phyloP scores from a whole-genome alignment of 2,797 vertebrate species.

The Sphenodon punctatus region DNA sequence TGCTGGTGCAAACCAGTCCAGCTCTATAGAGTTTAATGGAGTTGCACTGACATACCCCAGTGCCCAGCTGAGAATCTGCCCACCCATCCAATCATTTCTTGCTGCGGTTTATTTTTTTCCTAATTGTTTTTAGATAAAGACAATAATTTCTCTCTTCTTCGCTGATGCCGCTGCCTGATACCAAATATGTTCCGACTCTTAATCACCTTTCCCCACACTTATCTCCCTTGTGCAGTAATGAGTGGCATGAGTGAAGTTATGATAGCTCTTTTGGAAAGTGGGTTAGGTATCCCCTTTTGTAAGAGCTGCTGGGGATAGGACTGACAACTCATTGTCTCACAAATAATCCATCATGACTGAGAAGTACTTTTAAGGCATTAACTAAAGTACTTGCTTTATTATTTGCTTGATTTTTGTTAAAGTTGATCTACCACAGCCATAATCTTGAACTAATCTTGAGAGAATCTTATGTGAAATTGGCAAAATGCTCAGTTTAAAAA shows the following conservation, averaged over 20 bases:
- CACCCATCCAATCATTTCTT: neutral
- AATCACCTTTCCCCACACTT: neutral
- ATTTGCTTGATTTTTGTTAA: neutral
- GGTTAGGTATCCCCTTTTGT: neutral
- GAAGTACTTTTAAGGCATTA: neutral
- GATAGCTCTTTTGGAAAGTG: neutral
- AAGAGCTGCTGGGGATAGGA: neutral
- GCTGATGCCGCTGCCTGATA: too few relatives aligned
- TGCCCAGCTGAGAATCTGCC: neutral
- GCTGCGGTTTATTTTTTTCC: too few relatives aligned
- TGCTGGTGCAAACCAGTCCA: neutral
- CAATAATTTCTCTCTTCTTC: too few relatives aligned
- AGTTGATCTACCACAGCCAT: neutral
- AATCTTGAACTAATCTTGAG: neutral
- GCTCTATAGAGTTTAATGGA: neutral
- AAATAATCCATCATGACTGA: neutral
- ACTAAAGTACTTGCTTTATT: neutral
- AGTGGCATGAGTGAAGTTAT: neutral
- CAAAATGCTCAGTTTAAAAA: neutral
- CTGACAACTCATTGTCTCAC: neutral
- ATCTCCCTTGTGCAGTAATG: neutral
- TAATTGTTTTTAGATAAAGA: too few relatives aligned
- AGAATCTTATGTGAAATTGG: neutral
- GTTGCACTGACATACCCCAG: neutral
- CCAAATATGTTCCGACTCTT: too few relatives aligned